Evolutionary conservation across 2,113 vertebrate genomes (phyloP).

Genomic region (Indicator indicator): DNA sequence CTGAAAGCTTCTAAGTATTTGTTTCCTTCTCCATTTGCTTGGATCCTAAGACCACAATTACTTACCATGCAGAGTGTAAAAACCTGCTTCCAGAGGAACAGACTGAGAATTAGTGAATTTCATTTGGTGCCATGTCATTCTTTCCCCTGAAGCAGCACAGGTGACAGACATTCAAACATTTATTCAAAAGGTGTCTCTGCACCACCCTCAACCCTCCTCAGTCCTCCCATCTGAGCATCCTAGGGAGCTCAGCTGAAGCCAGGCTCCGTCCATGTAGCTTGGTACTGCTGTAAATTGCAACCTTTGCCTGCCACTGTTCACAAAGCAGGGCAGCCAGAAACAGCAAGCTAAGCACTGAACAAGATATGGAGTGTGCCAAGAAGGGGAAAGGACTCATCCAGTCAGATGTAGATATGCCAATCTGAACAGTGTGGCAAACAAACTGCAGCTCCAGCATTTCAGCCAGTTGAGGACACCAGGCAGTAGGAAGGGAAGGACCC

Average conservation of each 20-base stretch:
- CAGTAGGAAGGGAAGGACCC: not conserved
- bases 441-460: not conserved
- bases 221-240: rapidly evolving
- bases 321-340: not conserved
- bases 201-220: not conserved
- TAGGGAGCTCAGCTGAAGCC: not conserved
- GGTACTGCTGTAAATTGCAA: not conserved
- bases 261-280: not conserved
- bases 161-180: not conserved
- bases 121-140: not conserved
- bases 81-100: not conserved
- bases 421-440: not conserved
- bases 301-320: not conserved
- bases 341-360: not conserved
- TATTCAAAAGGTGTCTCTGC: not conserved
- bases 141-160: not conserved
- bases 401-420: not conserved
- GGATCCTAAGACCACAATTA: not conserved
- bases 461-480: not conserved
- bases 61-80: not conserved
- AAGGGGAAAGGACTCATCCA: not conserved
- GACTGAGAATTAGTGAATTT: not conserved
- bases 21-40: not conserved
- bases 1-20: not conserved
- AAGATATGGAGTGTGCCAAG: not conserved